Conservation (phyloP, 2,113 vertebrate genomes). For the Grallaria varia region DNA sequence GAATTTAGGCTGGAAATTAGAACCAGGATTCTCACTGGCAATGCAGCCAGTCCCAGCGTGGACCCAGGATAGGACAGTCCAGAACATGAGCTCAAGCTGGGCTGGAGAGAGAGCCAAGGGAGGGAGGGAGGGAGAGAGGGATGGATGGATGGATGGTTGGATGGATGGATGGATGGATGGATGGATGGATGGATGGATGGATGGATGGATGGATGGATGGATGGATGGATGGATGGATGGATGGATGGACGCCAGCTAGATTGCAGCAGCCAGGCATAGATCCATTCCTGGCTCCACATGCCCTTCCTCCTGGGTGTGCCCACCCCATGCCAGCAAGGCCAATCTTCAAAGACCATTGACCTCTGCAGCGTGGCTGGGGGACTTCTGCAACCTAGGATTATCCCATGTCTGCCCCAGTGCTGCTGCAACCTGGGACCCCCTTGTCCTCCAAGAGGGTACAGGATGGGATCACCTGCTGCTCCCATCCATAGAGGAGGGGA, state of each 20-base stretch:
- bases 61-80: not conserved
- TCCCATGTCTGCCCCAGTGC: fast-evolving
- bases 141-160: not conserved
- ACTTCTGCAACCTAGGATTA: not conserved
- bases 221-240: not conserved
- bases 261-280: fast-evolving
- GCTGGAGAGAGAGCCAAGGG: not conserved
- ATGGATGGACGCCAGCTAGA: not conserved
- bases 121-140: not conserved
- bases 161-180: not conserved
- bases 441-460: not conserved
- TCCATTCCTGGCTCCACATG: not conserved
- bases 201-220: not conserved
- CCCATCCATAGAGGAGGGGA: not conserved
- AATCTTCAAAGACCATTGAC: not conserved
- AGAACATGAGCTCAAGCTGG: not conserved
- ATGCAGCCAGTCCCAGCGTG: fast-evolving
- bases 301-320: not conserved
- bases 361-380: not conserved
- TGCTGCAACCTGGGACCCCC: not conserved
- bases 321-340: not conserved
- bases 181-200: not conserved
- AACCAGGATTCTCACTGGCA: not conserved
- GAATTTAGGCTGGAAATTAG: not conserved
- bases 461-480: not conserved